Percentiles rank a stretch among this genome's conserved stretches.
phyloP scores from a whole-genome alignment of 2,113 vertebrate genomes.

The Tringa solitaria region DNA sequence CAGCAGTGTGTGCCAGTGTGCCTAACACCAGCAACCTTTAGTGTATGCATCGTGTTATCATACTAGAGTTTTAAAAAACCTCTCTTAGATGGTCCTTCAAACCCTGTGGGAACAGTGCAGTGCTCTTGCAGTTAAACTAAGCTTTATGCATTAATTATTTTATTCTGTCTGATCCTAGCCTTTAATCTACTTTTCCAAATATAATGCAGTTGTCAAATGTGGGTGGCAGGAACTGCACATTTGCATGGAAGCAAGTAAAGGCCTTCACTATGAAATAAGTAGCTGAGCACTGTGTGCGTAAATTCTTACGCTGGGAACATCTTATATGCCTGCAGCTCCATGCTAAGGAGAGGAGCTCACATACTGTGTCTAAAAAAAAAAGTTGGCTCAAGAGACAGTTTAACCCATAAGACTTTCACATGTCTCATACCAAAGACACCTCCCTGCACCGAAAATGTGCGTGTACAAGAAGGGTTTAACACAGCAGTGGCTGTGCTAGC shows the following conservation, averaged over 20 bases:
- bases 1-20: neutral
- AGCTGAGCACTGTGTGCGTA: neutral
- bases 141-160: neutral
- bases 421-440: neutral
- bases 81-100: neutral
- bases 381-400: neutral
- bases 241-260: constrained; percentile 22
- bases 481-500: neutral
- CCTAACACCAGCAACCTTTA: neutral
- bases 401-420: neutral
- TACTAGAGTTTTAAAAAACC: neutral
- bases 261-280: neutral
- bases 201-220: neutral
- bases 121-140: neutral
- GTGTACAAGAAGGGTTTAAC: neutral
- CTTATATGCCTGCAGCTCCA: neutral
- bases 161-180: constrained; percentile 29
- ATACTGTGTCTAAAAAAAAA: neutral
- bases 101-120: neutral
- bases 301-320: neutral
- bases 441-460: neutral
- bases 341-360: neutral
- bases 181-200: constrained; percentile 48
- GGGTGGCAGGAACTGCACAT: neutral
- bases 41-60: neutral